Percentiles rank a stretch among this genome's conserved stretches.
Conservation (phyloP, 2,888 invertebrate genomes). For the Prenolepis imparis region DNA sequence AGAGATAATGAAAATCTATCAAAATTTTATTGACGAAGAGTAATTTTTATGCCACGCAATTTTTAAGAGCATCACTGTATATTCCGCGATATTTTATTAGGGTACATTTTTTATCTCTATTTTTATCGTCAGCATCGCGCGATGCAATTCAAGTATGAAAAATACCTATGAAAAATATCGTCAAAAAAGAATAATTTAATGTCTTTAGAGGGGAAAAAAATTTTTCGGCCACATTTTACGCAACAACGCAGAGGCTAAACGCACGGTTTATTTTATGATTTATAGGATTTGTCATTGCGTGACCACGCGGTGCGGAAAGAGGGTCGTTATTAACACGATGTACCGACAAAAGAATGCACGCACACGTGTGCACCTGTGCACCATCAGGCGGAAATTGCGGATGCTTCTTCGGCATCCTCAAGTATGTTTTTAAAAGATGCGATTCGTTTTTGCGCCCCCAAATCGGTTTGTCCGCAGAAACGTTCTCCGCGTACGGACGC, state of each 20-base stretch:
- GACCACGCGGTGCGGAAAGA: constrained; percentile 42
- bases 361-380: constrained; percentile 25
- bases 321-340: constrained; percentile 62
- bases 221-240: constrained; percentile 20
- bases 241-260: constrained; percentile 65
- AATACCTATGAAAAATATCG: not conserved
- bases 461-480: constrained; percentile 70
- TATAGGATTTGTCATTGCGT: constrained; percentile 77
- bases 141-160: constrained; percentile 13
- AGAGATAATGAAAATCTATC: not conserved
- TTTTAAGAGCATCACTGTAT: not conserved
- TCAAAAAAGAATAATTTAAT: constrained; percentile 24
- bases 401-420: constrained; percentile 74
- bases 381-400: constrained; percentile 75
- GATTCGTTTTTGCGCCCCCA: constrained; percentile 75
- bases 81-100: not conserved
- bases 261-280: constrained; percentile 77
- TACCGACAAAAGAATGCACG: constrained; percentile 55
- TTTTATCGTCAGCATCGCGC: not conserved
- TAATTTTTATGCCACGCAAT: not conserved
- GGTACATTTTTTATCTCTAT: not conserved
- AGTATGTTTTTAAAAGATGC: constrained; percentile 84
- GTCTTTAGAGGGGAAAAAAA: not conserved
- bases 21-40: not conserved
- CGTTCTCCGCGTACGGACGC: constrained; percentile 56